Conservation (phyloP, 2,888 invertebrate species). For the Lottia scabra region DNA sequence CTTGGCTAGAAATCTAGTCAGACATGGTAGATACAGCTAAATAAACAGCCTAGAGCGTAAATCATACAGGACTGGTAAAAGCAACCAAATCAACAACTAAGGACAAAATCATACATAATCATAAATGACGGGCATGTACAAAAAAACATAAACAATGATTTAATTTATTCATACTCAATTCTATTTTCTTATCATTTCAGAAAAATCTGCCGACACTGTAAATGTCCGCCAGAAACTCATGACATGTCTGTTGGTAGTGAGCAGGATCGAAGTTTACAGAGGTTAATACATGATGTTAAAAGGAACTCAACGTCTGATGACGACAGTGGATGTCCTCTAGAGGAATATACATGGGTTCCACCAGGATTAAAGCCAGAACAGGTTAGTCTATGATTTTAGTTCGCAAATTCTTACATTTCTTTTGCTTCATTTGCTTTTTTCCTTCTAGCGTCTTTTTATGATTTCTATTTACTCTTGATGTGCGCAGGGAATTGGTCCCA, state of each 20-base stretch:
- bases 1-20: no score
- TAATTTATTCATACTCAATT: background rate
- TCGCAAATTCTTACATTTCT: background rate
- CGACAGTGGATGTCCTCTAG: constrained; percentile 96
- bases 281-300: constrained; percentile 61
- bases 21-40: no score
- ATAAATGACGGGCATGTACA: no score
- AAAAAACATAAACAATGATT: no score
- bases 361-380: constrained; percentile 95
- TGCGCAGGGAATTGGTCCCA: no score
- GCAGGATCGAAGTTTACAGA: constrained; percentile 44
- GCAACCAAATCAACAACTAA: no score
- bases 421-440: no score
- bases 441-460: no score
- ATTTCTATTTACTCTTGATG: no score
- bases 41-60: no score
- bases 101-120: no score
- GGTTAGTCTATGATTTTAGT: constrained; percentile 73
- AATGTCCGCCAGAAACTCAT: constrained; percentile 75
- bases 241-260: constrained; percentile 54
- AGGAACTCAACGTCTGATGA: constrained; percentile 87
- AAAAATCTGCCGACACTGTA: constrained; percentile 86
- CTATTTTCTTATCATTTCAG: constrained; percentile 72
- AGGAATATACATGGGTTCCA: constrained; percentile 99
- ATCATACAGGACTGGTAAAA: no score